Evolutionary conservation across 2,797 vertebrate genomes (phyloP), one percentile per base, ranked within the genome.

Genomic region (Galago senegalensis): DNA sequence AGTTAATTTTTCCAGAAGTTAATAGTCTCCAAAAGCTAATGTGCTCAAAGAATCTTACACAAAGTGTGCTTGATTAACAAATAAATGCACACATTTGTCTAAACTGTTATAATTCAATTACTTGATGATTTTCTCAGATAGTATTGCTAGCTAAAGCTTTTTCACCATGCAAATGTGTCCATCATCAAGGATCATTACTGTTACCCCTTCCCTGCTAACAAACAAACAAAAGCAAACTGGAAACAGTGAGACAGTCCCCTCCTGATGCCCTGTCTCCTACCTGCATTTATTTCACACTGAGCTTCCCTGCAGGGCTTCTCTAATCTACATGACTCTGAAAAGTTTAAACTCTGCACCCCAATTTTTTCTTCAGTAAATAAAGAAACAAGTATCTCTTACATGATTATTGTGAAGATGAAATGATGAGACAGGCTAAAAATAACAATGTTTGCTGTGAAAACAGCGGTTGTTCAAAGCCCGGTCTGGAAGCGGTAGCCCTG

Each of bases 31-130:
- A 89, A 72, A 97, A 94, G 89, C 97, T 98, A 98, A 98, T 97
- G 76, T 98, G 96, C 70, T 96, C 88, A 5, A 18, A 96, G 97
- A 96, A 96, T 97, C 89, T 97, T 97, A 97, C 72, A 95, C 65
- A 96, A 97, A 96, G 94, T 98, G 91, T 88, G 95, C 43, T 34
- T 94, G 92, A 97, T 93, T 97, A 96, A 98, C 94, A 97, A 97
- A 58, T 95, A 97, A 97, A 93, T 96, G 91, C 7, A 87, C 37
- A 70, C 63, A 72, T 95, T 97, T 95, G 94, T 93, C 34, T 93
- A 93, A 94, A 95, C 49, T 84, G 67, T 92, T 97, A 92, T 95
- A 97, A 97, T 96, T 97, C 94, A 98, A 96, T 97, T 97, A 97
- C 23, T 67, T 95, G 89, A 94, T 96, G 93, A 97, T 96, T 97